Percentiles rank a stretch among this genome's conserved stretches.
Conservation (phyloP, 2,113 vertebrate genomes). For the Odobenus rosmarus region DNA sequence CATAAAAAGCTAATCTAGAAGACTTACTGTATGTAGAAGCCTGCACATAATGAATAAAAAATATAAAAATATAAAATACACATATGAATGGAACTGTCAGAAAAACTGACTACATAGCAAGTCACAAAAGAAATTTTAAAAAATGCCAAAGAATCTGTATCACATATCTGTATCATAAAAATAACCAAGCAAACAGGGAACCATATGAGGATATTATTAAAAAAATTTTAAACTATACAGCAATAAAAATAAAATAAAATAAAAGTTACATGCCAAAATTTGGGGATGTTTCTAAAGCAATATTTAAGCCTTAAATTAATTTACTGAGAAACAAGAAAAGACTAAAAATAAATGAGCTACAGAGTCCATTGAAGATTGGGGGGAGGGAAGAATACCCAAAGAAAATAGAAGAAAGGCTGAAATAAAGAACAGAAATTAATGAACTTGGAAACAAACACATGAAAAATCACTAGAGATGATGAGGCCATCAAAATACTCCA, state of each 20-base stretch:
- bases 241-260: neutral
- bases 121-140: conserved; percentile 23
- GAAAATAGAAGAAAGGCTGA: neutral
- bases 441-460: conserved; percentile 3
- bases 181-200: neutral
- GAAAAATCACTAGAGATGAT: neutral
- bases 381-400: neutral
- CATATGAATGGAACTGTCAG: neutral
- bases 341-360: conserved; percentile 1
- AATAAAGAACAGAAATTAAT: conserved; percentile 10
- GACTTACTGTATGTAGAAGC: neutral
- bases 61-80: conserved; percentile 4
- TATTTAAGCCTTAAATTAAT: conserved; percentile 9
- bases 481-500: neutral
- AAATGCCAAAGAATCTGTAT: neutral
- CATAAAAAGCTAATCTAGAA: neutral
- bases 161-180: neutral
- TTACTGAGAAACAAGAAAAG: conserved; percentile 13
- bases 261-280: neutral
- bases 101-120: neutral
- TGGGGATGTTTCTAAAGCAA: neutral
- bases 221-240: neutral
- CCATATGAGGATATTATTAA: neutral
- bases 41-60: neutral
- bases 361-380: neutral